phyloP scores from a whole-genome alignment of 2,888 invertebrate genomes.

The Agrotis exclamationis region DNA sequence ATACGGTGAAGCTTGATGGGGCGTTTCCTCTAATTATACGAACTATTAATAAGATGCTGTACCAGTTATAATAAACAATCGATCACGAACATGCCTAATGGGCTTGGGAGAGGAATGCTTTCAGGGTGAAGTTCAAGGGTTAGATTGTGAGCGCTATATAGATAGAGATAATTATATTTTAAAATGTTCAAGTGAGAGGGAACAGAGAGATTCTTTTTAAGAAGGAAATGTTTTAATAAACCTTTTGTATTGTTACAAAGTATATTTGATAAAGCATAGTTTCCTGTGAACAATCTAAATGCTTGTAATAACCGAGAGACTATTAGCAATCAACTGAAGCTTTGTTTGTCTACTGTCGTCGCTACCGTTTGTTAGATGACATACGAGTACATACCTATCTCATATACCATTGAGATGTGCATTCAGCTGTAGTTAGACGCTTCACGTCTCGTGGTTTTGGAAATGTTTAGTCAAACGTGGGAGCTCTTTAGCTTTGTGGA shows the following conservation, averaged over 20 bases:
- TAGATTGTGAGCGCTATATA: conserved; percentile 30
- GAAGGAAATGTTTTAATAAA: conserved; percentile 7
- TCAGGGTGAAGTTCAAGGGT: conserved; percentile 64
- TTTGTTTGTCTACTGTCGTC: conserved; percentile 63
- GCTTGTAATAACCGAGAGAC: conserved; percentile 68
- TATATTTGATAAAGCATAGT: conserved; percentile 28
- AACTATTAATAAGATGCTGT: conserved; percentile 87
- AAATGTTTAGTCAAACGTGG: conserved; percentile 52
- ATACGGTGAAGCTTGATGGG: conserved; percentile 83
- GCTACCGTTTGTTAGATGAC: conserved; percentile 64
- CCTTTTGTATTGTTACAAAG: conserved; percentile 12
- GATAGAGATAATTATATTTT: conserved; percentile 39
- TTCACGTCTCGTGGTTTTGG: conserved; percentile 50
- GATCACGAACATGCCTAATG: conserved; percentile 80
- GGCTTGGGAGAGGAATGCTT: conserved; percentile 72
- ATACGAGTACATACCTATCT: conserved; percentile 39
- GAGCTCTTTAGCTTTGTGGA: conserved; percentile 37
- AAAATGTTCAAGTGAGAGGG: conserved; percentile 19
- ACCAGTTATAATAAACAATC: conserved; percentile 79
- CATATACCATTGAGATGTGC: conserved; percentile 47
- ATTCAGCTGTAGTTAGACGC: conserved; percentile 53
- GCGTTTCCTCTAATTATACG: conserved; percentile 90
- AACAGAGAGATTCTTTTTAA: conserved; percentile 20
- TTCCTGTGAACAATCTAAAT: conserved; percentile 67
- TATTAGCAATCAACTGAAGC: conserved; percentile 69